Evolutionary conservation across 2,888 invertebrate species (phyloP), one percentile per base, ranked within the genome.

Genomic region (Hirtodrosophila duncani): DNA sequence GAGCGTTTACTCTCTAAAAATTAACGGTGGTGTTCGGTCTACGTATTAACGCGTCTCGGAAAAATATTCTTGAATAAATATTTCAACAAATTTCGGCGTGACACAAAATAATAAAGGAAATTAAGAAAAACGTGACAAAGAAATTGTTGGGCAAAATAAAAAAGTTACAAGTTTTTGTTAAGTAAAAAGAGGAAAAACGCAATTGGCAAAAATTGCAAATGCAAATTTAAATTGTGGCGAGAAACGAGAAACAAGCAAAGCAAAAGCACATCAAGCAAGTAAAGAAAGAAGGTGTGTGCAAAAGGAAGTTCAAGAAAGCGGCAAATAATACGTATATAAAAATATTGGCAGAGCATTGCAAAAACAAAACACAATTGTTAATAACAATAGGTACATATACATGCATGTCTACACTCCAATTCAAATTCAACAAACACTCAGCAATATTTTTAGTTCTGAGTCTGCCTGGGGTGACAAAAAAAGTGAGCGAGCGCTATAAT

Each of bases 11-110:
- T n/a, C n/a, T n/a, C n/a, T 65, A 82, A 83, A 82, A 80, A 78
- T 82, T 79, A 71, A 79, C 72, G 79, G 83, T 83, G 77, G 84
- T 82, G 84, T 81, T 63, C 82, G 70, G 79, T 72, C 48, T 53
- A 37, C 68, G 71, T 78, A 64, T 60, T 67, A 67, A 51, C 62
- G 68, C 79, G 66, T 61, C 78, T 36, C 34, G 38, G 20, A 27
- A 38, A 49, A 48, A 21, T 24, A 51, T 29, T 29, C 29, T 14
- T 14, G 23, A 38, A 24, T 24, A 33, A 31, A 51, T 34, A 52
- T 36, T 38, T 21, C 42, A 36, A 33, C 41, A 31, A 33, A 9
- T 30, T 30, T 36, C 34, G 34, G 20, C 34, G 20, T 20, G 9
- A 11, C 20, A 18, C 10, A n/a, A 31, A 36, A 20, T 13, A 13